phyloP scores from a whole-genome alignment of 2,113 vertebrate genomes.

The Dromas ardeola region DNA sequence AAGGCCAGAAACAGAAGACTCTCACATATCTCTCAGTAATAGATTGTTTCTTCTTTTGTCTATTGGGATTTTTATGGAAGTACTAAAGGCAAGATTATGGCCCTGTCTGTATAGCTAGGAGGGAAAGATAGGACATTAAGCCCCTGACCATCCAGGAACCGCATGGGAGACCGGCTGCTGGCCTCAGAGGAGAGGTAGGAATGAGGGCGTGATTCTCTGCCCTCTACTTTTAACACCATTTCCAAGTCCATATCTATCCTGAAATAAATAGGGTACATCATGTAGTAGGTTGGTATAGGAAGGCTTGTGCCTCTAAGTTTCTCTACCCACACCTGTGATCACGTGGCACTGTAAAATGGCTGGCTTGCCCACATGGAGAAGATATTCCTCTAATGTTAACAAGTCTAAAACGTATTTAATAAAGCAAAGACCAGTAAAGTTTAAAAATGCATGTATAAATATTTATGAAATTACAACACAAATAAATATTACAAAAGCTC shows the following conservation, averaged over 20 bases:
- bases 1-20: not conserved
- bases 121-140: not conserved
- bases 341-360: not conserved
- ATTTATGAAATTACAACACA: conserved; percentile 60
- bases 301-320: not conserved
- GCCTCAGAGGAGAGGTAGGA: not conserved
- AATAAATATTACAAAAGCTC: conserved; percentile 64
- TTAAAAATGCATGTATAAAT: conserved; percentile 42
- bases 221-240: not conserved
- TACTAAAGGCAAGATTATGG: not conserved
- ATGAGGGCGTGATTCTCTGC: accelerated
- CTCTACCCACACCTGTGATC: no score
- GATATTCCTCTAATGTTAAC: not conserved
- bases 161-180: not conserved
- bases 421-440: conserved; percentile 5
- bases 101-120: not conserved
- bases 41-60: not conserved
- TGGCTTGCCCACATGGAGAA: not conserved
- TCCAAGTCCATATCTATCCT: not conserved
- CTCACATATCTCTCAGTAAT: accelerated
- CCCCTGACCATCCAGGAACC: not conserved
- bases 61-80: not conserved
- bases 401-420: conserved; percentile 19
- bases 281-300: accelerated
- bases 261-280: not conserved